Conservation (phyloP, 2,797 vertebrate species). For the Anguilla pacifica region DNA sequence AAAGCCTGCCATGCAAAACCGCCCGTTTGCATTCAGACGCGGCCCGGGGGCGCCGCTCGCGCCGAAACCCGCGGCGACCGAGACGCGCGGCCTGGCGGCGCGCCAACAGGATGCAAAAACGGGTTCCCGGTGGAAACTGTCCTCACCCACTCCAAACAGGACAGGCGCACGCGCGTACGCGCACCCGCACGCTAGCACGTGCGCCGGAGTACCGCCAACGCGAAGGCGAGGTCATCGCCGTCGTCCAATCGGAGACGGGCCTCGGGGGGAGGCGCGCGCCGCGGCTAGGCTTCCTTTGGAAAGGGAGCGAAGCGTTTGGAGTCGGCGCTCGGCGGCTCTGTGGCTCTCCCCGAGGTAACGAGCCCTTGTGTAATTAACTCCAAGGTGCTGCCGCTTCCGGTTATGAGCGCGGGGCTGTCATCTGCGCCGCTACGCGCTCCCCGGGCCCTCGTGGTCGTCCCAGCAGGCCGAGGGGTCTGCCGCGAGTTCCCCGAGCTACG, state of each 20-base stretch:
- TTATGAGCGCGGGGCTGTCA: not conserved
- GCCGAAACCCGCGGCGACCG: conserved; percentile 12
- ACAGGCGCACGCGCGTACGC: not conserved
- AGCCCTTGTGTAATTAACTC: not conserved
- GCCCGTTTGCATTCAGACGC: conserved; percentile 33
- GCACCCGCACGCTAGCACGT: not conserved
- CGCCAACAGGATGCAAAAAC: conserved; percentile 39
- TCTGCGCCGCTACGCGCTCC: not conserved
- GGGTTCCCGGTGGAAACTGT: conserved; percentile 32
- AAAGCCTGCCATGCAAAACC: conserved; percentile 11
- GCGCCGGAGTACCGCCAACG: not conserved
- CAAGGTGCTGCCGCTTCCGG: not conserved
- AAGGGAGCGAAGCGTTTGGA: not conserved
- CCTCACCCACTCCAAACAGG: not conserved
- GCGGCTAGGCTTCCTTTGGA: not conserved
- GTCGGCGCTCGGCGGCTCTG: not conserved
- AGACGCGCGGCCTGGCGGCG: not conserved
- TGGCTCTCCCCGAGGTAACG: not conserved
- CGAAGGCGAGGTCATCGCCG: not conserved
- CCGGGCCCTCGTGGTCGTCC: too few relatives aligned
- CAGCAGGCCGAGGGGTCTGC: too few relatives aligned
- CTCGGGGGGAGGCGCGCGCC: not conserved
- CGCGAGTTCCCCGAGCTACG: too few relatives aligned
- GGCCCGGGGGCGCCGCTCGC: conserved; percentile 24
- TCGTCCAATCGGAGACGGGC: not conserved